These are phyloP conservation scores for Xyliphius kryptos DNA, from an alignment of 2,113 vertebrate species.

Conservation along the genomic window DNA sequence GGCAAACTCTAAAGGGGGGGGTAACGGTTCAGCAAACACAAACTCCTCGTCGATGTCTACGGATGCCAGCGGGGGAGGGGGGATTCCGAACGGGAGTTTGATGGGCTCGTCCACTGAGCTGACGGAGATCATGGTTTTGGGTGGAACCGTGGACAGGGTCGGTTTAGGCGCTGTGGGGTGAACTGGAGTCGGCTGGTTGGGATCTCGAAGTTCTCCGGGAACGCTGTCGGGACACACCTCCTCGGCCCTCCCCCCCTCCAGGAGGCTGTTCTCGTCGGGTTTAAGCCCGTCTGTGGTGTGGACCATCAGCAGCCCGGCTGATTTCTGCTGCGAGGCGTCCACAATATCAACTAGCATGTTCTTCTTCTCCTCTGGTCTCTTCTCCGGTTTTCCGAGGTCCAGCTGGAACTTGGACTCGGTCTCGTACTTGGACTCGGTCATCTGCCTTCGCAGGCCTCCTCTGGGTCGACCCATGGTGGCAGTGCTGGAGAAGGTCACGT, in stretches of 20 bases:
- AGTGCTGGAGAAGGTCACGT: slow-evolving; percentile 63
- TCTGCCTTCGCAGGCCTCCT: slow-evolving; percentile 70
- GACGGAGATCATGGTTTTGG: slow-evolving; percentile 72
- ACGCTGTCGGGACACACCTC: slow-evolving; percentile 51
- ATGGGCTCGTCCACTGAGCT: slow-evolving; percentile 78
- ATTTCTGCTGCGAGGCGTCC: slow-evolving; percentile 79
- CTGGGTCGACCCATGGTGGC: slow-evolving; percentile 62
- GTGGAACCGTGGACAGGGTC: slow-evolving; percentile 54
- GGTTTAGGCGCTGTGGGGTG: slow-evolving; percentile 52
- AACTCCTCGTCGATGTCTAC: slow-evolving; percentile 85
- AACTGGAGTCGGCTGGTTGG: slow-evolving; percentile 53
- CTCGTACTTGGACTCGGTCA: slow-evolving; percentile 59
- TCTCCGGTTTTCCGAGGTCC: slow-evolving; percentile 60
- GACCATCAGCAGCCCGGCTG: slow-evolving; percentile 81
- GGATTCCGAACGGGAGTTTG: slow-evolving; percentile 80
- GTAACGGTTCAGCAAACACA: slow-evolving; percentile 79
- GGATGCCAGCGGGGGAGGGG: slow-evolving; percentile 79
- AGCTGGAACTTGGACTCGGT: slow-evolving; percentile 74
- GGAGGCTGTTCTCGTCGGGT: slow-evolving; percentile 53
- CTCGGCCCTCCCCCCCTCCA: slow-evolving; percentile 58
- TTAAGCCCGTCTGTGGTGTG: slow-evolving; percentile 67
- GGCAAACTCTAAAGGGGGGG: slow-evolving; percentile 82
- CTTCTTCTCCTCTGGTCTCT: slow-evolving; percentile 67
- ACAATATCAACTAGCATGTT: slow-evolving; percentile 72
- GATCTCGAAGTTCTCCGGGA: slow-evolving; percentile 55